Evolutionary conservation across 2,888 invertebrate genomes (phyloP), one percentile per base, ranked within the genome.

Genomic region (Lordiphosa fenestrarum): DNA sequence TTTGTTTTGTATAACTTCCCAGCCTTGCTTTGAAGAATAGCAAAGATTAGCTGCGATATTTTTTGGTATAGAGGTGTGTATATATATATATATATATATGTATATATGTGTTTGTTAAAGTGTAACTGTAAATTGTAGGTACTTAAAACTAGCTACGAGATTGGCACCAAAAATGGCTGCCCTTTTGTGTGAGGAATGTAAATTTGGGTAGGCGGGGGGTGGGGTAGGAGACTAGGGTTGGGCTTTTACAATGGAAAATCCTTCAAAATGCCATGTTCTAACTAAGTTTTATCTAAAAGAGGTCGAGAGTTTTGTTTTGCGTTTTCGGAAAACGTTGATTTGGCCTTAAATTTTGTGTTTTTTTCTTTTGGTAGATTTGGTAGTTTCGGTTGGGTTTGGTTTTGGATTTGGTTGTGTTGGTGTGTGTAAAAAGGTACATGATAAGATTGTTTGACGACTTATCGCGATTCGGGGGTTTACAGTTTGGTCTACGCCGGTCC

Each of bases 271-370:
- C 62, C 36, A 49, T 61, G 9, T 63, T 65, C 67, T 80, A 80
- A 58, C 71, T 78, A 78, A 56, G 59, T 65, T 56, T n/a, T 40
- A 9, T 21, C 50, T 37, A 66, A 71, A 65, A 68, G 70, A 80
- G 73, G 70, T 82, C 72, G 68, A 80, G 69, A 73, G 69, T 70
- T 35, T 48, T 36, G 23, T 64, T 74, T 54, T 61, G 52, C 70
- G 73, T 76, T 75, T 76, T 77, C 74, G 74, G 77, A 81, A 81
- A 81, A 83, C 81, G 69, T 77, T 71, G 68, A 80, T 76, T 80
- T 80, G 78, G 75, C 82, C 64, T 53, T 65, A 66, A 51, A 60
- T 36, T 60, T 44, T 7, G 55, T 46, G 69, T 19, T 19, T 19
- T 19, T 19, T 19, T 44, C 3, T 58, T 48, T 71, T 73, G 64